Evolutionary conservation across 2,797 vertebrate genomes (phyloP), one percentile per base, ranked within the genome.

Genomic region (Falco naumanni): DNA sequence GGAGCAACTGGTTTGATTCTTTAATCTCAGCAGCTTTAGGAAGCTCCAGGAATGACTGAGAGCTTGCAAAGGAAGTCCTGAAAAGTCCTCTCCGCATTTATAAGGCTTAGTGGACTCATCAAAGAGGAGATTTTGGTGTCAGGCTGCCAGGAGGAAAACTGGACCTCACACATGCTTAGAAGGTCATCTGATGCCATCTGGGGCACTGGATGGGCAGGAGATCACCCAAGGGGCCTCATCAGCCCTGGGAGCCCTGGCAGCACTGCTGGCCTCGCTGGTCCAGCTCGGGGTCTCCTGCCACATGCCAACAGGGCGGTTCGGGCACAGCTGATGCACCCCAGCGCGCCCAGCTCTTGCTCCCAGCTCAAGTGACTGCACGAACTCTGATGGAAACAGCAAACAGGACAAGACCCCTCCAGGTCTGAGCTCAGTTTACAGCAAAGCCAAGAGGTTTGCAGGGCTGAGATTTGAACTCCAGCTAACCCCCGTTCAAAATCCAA

Each of bases 401-500:
- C 14, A 82, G 48, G 63, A 51, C 37, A 70, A 61, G 84, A 85
- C 75, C 78, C 84, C 64, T 29, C 1, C 4, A 56, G 60, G 57
- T 25, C 5, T 60, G 45, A 92, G 13, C 34, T 80, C n/a, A 75
- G 60, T n/a, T 84, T 84, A 51, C n/a, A 57, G 86, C 51, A 80
- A 92, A 94, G 71, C 76, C 64, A 68, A 83, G 34, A 93, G 53
- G 21, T 83, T 83, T 87, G 60, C 64, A 93, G 47, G 78, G 68
- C 82, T 80, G 93, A 95, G 81, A 75, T 80, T 64, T 92, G 91
- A 96, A 89, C 89, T 93, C n/a, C 33, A 80, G 68, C n/a, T 93
- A 94, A 87, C 75, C 87, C 25, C 43, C 19, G 45, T 6, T 53
- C 22, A 50, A 91, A 96, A 83, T 75, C 68, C 71, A 74, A 39